A percentile compares a stretch with the other conserved stretches of the same genome.
Conservation (phyloP, 2,888 invertebrate genomes). For the Anorthoa munda region DNA sequence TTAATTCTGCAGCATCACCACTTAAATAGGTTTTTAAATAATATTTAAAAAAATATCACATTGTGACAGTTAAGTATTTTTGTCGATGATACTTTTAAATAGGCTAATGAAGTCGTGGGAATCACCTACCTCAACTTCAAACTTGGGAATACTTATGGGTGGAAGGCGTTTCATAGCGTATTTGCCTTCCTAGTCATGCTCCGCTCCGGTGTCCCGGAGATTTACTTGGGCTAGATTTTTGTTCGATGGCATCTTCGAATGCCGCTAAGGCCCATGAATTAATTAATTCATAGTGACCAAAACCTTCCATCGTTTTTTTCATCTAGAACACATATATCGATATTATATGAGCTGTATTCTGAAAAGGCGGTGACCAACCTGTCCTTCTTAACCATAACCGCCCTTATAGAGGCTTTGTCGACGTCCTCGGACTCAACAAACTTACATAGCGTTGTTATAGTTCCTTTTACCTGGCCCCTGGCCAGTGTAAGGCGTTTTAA, state of each 20-base stretch:
- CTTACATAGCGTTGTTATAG: too few species aligned
- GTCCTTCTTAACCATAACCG: too few species aligned
- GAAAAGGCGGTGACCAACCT: background rate
- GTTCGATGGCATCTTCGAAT: conserved; percentile 2
- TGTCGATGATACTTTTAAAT: background rate
- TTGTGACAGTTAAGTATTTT: conserved; percentile 1
- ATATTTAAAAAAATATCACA: background rate
- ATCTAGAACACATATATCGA: conserved; percentile 5
- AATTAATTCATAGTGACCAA: background rate
- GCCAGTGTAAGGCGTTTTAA: too few species aligned
- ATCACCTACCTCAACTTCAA: conserved; percentile 1
- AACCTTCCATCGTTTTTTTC: conserved; percentile 5
- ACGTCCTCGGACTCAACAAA: too few species aligned
- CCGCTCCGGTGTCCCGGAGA: background rate
- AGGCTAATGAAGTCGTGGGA: conserved; percentile 2
- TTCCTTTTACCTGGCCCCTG: too few species aligned
- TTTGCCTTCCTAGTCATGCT: background rate
- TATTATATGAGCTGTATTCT: conserved; percentile 4
- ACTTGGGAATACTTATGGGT: conserved; percentile 4
- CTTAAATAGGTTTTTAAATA: conserved; percentile 1
- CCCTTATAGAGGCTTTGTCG: too few species aligned
- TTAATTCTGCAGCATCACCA: background rate
- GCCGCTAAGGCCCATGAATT: background rate
- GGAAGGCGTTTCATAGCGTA: background rate
- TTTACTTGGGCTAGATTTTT: background rate